phyloP scores from a whole-genome alignment of 2,797 vertebrate genomes.

The Dryobates pubescens region DNA sequence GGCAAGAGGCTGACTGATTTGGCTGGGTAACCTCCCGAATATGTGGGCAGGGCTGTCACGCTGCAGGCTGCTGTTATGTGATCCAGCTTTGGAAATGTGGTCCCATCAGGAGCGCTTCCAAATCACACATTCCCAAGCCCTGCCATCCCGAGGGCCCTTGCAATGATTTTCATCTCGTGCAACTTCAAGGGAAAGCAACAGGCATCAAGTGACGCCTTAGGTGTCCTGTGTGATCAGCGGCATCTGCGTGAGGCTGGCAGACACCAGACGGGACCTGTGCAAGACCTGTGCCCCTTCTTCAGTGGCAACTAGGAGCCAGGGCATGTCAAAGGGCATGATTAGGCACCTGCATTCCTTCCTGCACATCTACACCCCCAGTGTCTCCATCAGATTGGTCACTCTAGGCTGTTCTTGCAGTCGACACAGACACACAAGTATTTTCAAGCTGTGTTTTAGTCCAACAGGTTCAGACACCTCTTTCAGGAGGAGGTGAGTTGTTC shows the following conservation, averaged over 20 bases:
- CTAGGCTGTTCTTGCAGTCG: not conserved
- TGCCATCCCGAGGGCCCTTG: not conserved
- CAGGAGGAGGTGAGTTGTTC: not conserved
- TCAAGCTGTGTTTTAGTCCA: not conserved
- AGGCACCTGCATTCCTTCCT: not conserved
- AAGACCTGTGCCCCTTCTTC: not conserved
- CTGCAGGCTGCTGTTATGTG: not conserved
- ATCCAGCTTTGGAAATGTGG: not conserved
- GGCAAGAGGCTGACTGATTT: not conserved
- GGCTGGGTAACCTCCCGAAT: not conserved
- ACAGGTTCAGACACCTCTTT: not conserved
- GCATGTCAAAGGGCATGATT: not conserved
- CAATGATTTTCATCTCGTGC: not conserved
- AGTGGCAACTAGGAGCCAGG: not conserved
- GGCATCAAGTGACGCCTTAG: not conserved
- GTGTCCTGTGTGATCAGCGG: not conserved
- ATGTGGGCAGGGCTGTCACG: not conserved
- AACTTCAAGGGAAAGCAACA: not conserved
- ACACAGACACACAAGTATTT: accelerated
- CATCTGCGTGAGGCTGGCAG: not conserved
- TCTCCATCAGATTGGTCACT: not conserved
- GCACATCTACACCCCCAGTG: not conserved
- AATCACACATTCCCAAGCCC: not conserved
- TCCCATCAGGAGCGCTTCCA: not conserved
- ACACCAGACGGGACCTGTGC: not conserved